Conservation (phyloP, 2,888 invertebrate species). For the Scrobipalpa atriplicella region DNA sequence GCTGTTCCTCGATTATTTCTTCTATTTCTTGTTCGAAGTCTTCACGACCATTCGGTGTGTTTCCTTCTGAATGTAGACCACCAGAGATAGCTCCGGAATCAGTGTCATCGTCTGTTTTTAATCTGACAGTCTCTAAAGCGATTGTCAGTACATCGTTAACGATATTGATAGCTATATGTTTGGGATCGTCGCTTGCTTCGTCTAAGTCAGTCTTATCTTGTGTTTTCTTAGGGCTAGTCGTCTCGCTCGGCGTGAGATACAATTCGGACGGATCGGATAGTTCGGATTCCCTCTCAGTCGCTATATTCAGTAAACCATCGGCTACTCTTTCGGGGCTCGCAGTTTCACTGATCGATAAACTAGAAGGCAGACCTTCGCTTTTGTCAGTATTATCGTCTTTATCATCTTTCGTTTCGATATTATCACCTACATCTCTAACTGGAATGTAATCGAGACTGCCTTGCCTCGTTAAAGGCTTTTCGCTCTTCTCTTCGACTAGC, state of each 20-base stretch:
- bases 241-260: conserved; percentile 86
- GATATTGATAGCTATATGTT: conserved; percentile 72
- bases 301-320: conserved; percentile 57
- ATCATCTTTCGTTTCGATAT: conserved; percentile 66
- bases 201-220: conserved; percentile 72
- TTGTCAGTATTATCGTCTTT: conserved; percentile 76
- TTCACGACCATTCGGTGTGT: conserved; percentile 74
- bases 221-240: conserved; percentile 76
- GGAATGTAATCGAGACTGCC: conserved; percentile 79
- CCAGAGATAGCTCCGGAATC: conserved; percentile 78
- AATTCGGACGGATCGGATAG: conserved; percentile 87
- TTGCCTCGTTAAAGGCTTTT: conserved; percentile 66
- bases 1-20: conserved; percentile 65
- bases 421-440: conserved; percentile 75
- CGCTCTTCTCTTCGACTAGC: conserved; percentile 59
- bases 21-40: conserved; percentile 75
- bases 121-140: conserved; percentile 70
- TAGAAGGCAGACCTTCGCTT: conserved; percentile 77
- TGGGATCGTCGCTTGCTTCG: conserved; percentile 65
- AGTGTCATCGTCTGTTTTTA: conserved; percentile 73
- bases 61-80: conserved; percentile 72
- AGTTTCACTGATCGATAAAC: conserved; percentile 75
- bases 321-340: conserved; percentile 75
- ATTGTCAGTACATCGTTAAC: conserved; percentile 77
- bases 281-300: conserved; percentile 82